Evolutionary conservation across 2,113 vertebrate species (phyloP).

Genomic region (Anolis carolinensis): DNA sequence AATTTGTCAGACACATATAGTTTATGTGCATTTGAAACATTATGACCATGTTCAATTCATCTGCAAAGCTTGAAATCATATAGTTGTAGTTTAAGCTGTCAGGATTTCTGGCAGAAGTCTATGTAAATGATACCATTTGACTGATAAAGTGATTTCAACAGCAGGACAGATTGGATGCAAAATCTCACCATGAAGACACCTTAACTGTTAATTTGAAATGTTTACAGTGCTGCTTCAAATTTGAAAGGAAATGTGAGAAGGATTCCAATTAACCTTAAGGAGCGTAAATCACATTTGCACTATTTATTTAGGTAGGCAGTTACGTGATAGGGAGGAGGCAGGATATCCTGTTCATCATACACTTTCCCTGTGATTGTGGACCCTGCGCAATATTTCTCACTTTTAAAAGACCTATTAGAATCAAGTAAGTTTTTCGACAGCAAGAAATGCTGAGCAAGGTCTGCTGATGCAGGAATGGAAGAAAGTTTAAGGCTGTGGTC

Average conservation of each 20-base stretch:
- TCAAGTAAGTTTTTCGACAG: not conserved
- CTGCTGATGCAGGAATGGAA: not conserved
- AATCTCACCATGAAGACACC: not conserved
- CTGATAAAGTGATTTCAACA: not conserved
- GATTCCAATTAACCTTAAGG: slow-evolving; percentile 33
- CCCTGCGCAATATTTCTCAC: slow-evolving; percentile 45
- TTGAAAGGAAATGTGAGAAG: slow-evolving; percentile 36
- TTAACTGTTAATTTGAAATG: not conserved
- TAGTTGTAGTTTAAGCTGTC: slow-evolving; percentile 1
- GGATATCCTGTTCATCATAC: slow-evolving; percentile 79
- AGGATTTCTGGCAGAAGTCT: not conserved
- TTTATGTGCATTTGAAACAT: slow-evolving; percentile 13
- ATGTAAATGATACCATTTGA: not conserved
- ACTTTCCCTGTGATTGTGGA: slow-evolving; percentile 60
- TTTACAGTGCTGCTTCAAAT: not conserved
- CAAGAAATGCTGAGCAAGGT: not conserved
- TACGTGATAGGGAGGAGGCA: slow-evolving; percentile 73
- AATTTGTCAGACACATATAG: not conserved
- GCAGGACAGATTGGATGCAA: not conserved
- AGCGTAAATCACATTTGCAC: slow-evolving; percentile 34
- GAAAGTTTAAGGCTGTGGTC: not conserved
- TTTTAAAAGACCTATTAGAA: slow-evolving; percentile 2
- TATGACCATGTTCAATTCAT: slow-evolving; percentile 3
- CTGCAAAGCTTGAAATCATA: not conserved
- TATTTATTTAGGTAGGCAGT: slow-evolving; percentile 62